phyloP scores from a whole-genome alignment of 2,888 invertebrate genomes.

The Cacoxenus indagator region DNA sequence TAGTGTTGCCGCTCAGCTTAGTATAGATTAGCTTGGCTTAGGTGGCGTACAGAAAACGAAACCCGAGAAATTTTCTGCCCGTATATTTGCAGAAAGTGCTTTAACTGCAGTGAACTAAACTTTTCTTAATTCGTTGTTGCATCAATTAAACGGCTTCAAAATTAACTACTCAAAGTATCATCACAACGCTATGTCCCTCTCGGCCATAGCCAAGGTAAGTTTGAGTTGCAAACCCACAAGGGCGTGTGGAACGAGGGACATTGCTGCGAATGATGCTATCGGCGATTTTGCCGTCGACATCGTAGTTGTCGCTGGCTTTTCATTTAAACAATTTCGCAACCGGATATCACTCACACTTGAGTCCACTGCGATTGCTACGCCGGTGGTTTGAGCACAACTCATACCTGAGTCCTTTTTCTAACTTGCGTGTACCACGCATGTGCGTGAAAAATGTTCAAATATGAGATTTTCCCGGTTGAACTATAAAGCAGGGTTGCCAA shows the following conservation, averaged over 20 bases:
- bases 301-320: not conserved
- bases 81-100: not conserved
- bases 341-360: slow-evolving; percentile 47
- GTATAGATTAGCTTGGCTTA: not conserved
- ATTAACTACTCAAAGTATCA: slow-evolving; percentile 79
- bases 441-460: slow-evolving; percentile 35
- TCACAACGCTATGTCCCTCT: slow-evolving; percentile 75
- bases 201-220: slow-evolving; percentile 78
- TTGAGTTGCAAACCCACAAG: not conserved
- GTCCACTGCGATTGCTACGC: slow-evolving; percentile 19
- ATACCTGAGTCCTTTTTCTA: slow-evolving; percentile 25
- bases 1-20: not conserved
- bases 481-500: slow-evolving; percentile 41
- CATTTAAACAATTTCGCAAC: slow-evolving; percentile 3
- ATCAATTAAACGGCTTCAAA: slow-evolving; percentile 71
- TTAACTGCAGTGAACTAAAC: not conserved
- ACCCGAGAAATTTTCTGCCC: not conserved
- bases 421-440: slow-evolving; percentile 24
- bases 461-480: slow-evolving; percentile 35
- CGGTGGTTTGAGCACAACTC: slow-evolving; percentile 48
- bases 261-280: not conserved
- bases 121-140: slow-evolving; percentile 35
- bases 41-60: not conserved
- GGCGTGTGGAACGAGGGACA: not conserved
- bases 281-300: not conserved